A percentile compares a stretch with the other conserved stretches of the same genome.
Conservation (phyloP, 2,797 vertebrate genomes). For the Orientallactaga sibirica region DNA sequence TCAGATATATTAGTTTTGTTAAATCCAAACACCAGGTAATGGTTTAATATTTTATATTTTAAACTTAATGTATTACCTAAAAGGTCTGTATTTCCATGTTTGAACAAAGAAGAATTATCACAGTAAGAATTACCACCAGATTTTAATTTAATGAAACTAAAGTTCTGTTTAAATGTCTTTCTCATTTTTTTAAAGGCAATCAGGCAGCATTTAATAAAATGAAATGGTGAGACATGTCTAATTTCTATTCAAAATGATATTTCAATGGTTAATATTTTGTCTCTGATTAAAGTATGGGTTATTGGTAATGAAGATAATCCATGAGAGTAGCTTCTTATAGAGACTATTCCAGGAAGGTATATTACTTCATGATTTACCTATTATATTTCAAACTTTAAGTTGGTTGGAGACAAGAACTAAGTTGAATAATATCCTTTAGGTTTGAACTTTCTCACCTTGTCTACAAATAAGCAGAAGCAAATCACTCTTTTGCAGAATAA, state of each 20-base stretch:
- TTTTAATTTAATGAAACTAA: slow-evolving; percentile 45
- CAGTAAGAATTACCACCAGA: not conserved
- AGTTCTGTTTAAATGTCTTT: slow-evolving; percentile 13
- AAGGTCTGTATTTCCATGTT: not conserved
- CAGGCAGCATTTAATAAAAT: not conserved
- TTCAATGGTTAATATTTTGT: slow-evolving; percentile 63
- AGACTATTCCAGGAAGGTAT: slow-evolving; percentile 51
- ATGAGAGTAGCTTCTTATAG: not conserved
- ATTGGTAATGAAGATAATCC: slow-evolving; percentile 68
- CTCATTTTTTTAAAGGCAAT: slow-evolving; percentile 10
- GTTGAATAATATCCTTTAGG: slow-evolving; percentile 49
- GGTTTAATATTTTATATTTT: slow-evolving; percentile 56
- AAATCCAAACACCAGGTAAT: slow-evolving; percentile 30
- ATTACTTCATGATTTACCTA: slow-evolving; percentile 72
- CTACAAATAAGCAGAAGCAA: slow-evolving; percentile 18
- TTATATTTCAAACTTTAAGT: slow-evolving; percentile 76
- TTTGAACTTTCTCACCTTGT: not conserved
- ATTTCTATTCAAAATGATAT: slow-evolving; percentile 44
- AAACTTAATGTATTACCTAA: slow-evolving; percentile 16
- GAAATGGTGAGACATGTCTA: not conserved
- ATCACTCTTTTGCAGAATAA: not conserved
- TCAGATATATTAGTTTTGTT: slow-evolving; percentile 17
- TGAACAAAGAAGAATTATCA: not conserved
- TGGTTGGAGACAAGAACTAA: slow-evolving; percentile 41
- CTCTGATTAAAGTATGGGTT: slow-evolving; percentile 73